Conservation (phyloP, 2,888 invertebrate genomes). For the Chrysolina haemoptera region DNA sequence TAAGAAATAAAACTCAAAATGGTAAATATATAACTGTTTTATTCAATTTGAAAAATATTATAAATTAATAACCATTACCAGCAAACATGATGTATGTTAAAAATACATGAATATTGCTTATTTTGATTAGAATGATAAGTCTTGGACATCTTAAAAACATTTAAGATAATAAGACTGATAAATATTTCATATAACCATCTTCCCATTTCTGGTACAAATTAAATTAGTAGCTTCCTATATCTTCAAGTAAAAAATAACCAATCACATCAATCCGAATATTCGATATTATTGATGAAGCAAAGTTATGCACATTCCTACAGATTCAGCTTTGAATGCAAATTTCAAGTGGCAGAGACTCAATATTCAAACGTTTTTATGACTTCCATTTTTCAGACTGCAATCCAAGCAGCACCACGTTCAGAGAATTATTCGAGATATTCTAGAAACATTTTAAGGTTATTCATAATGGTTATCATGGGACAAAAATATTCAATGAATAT, state of each 20-base stretch:
- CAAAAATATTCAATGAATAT: not conserved
- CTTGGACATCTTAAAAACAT: slow-evolving; percentile 58
- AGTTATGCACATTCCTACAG: not conserved
- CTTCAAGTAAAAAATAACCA: not conserved
- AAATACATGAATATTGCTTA: slow-evolving; percentile 63
- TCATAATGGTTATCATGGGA: not conserved
- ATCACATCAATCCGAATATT: not conserved
- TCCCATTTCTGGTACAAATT: not conserved
- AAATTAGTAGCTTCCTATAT: slow-evolving; percentile 8
- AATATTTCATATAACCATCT: slow-evolving; percentile 29
- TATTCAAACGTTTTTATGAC: no score
- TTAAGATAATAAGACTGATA: slow-evolving; percentile 59
- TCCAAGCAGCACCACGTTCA: no score
- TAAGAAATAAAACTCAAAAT: not conserved
- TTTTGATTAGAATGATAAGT: slow-evolving; percentile 52
- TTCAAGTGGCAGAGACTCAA: no score
- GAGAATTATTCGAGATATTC: no score
- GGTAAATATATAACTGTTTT: slow-evolving; percentile 15
- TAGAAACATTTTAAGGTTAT: not conserved
- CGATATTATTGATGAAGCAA: not conserved
- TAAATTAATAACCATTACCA: slow-evolving; percentile 57
- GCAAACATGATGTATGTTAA: slow-evolving; percentile 63
- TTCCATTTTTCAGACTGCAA: no score
- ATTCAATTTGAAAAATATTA: slow-evolving; percentile 34
- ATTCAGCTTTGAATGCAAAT: no score